Evolutionary conservation across 2,888 invertebrate genomes (phyloP).

Genomic region (Aricia artaxerxes): DNA sequence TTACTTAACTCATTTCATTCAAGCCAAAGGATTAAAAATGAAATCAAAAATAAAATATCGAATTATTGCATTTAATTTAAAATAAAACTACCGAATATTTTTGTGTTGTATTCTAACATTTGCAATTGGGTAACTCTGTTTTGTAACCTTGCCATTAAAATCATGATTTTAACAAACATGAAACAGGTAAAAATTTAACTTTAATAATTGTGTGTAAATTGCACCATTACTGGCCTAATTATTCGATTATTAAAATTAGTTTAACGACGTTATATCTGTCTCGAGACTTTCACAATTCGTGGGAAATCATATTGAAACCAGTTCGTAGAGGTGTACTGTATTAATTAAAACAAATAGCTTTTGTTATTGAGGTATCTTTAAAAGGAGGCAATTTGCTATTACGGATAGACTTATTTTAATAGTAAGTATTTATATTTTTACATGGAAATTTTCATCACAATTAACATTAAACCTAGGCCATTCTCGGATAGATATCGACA

Average conservation of each 20-base stretch:
- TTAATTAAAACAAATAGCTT: conserved; percentile 65
- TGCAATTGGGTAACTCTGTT: conserved; percentile 23
- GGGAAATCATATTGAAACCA: conserved; percentile 43
- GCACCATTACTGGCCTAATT: conserved; percentile 20
- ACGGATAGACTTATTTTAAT: conserved; percentile 75
- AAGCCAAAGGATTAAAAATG: not conserved
- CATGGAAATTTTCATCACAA: conserved; percentile 80
- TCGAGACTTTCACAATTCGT: conserved; percentile 42
- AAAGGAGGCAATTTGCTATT: conserved; percentile 78
- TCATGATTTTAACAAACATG: conserved; percentile 5
- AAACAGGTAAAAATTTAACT: conserved; percentile 6
- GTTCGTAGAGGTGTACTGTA: conserved; percentile 40
- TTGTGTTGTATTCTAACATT: conserved; percentile 28
- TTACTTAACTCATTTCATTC: not conserved
- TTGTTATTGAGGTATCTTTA: conserved; percentile 78
- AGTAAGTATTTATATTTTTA: conserved; percentile 80
- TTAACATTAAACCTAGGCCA: conserved; percentile 75
- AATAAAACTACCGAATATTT: conserved; percentile 26
- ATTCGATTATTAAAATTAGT: conserved; percentile 12
- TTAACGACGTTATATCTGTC: conserved; percentile 23
- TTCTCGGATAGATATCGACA: conserved; percentile 73
- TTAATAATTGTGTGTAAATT: not conserved
- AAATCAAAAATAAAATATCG: conserved; percentile 5
- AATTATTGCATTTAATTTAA: conserved; percentile 24
- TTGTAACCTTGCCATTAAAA: conserved; percentile 12